Evolutionary conservation across 2,113 vertebrate species (phyloP), one percentile per base, ranked within the genome.

Genomic region (Talpa occidentalis): DNA sequence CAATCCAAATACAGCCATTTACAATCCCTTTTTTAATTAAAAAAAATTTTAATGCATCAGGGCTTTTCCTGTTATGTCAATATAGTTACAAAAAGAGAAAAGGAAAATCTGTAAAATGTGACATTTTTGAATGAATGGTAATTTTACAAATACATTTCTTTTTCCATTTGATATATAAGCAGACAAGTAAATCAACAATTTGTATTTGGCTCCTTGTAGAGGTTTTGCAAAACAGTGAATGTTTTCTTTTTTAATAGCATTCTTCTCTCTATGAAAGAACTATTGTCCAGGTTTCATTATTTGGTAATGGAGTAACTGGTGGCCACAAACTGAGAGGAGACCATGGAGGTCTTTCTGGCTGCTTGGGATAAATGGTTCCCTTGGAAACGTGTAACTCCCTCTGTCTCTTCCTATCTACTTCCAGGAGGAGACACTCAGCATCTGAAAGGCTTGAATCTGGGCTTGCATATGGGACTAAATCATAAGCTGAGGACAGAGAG

Each of bases 391-490:
- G 42, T 35, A 54, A 8, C 22, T 42, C 2, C 3, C 35, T 6
- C 49, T 12, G 3, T 78, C 21, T 47, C 26, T 24, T 56, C 19
- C 0, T 76, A 47, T 59, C 59, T 30, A 6, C 28, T 37, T 14
- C 76, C n/a, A 11, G 22, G 3, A 98, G 98, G 96, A 98, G 98
- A 99, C 98, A 94, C 98, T 98, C 99, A 12, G 97, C 98, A 91
- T 98, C 99, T 95, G 98, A 99, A 66, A 98, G 98, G 62, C 94
- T 99, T 74, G 32, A 40, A 60, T 28, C 14, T 17, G 21, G n/a
- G n/a, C 22, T 89, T 78, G 21, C 24, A 40, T 35, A 12, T 15
- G 54, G 16, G 49, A 84, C 37, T 30, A 49, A 35, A 32, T n/a
- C 88, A 62, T 24, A 91, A 62, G 37, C 72, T 16, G 28, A 56